phyloP scores from a whole-genome alignment of 2,797 vertebrate species.

The Prionace glauca region DNA sequence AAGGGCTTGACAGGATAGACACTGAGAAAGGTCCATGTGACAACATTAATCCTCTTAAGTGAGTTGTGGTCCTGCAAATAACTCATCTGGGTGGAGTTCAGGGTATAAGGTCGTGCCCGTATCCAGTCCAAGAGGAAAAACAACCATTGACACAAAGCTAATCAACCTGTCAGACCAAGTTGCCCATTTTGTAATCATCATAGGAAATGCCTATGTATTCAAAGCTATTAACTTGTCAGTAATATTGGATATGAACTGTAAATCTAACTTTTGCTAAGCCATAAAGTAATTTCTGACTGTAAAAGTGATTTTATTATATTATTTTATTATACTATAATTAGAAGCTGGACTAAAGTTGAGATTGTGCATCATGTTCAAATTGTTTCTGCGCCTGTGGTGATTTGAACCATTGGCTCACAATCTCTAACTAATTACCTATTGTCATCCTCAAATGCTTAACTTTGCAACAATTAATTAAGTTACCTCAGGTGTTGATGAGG shows the following conservation, averaged over 20 bases:
- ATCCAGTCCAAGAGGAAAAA: neutral
- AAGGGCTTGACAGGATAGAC: neutral
- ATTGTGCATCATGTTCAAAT: slow-evolving; percentile 27
- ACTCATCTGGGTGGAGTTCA: neutral
- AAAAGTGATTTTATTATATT: neutral
- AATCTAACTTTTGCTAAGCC: neutral
- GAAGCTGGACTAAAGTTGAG: neutral
- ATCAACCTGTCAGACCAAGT: neutral
- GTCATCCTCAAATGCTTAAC: neutral
- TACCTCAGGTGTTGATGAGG: neutral
- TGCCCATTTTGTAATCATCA: neutral
- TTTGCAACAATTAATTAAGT: neutral
- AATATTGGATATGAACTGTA: neutral
- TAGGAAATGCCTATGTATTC: neutral
- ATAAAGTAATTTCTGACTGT: neutral
- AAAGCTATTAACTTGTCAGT: slow-evolving; percentile 20
- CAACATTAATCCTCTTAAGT: neutral
- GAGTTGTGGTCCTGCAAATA: neutral
- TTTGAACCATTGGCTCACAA: slow-evolving; percentile 11
- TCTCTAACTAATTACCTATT: neutral
- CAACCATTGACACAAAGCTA: neutral
- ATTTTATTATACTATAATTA: neutral
- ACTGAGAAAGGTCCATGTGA: neutral
- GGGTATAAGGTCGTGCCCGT: neutral
- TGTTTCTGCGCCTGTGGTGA: neutral